Percentiles rank a stretch among this genome's conserved stretches.
These are phyloP conservation scores for Eulemur coronatus DNA, from an alignment of 2,797 vertebrate species.

Conservation along the genomic window DNA sequence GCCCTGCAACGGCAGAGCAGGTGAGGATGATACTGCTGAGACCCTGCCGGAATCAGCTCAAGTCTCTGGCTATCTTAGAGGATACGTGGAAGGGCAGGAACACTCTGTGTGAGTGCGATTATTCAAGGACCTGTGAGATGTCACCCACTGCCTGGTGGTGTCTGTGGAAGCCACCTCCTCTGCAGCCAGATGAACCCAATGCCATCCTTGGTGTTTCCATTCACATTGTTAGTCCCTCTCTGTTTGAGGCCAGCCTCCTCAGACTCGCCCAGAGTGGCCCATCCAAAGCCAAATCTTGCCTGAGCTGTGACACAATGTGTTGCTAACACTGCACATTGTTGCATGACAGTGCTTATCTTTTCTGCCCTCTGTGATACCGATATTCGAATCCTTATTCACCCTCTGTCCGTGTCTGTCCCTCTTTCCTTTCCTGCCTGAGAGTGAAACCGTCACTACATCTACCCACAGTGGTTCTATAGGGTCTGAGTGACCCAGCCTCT, in stretches of 20 bases:
- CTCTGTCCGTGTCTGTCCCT: not conserved
- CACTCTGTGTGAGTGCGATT: no score
- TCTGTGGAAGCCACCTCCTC: not conserved
- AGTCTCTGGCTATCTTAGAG: not conserved
- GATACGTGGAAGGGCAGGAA: accelerated
- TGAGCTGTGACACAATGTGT: not conserved
- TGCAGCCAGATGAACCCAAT: not conserved
- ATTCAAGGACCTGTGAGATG: not conserved
- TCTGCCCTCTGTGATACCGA: not conserved
- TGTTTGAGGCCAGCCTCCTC: not conserved
- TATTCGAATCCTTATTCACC: no score
- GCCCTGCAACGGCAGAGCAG: not conserved
- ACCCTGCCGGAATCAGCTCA: not conserved
- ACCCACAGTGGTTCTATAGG: not conserved
- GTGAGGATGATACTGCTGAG: not conserved
- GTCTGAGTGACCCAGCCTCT: not conserved
- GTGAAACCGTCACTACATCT: accelerated
- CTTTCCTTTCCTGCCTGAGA: no score
- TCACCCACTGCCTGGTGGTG: not conserved
- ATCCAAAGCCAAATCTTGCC: not conserved
- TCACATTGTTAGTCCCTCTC: no score
- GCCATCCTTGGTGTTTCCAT: not conserved
- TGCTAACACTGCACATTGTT: accelerated
- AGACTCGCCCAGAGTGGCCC: not conserved
- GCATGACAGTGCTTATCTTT: not conserved